Evolutionary conservation across 2,113 vertebrate genomes (phyloP).

Genomic region (Rattus rattus): DNA sequence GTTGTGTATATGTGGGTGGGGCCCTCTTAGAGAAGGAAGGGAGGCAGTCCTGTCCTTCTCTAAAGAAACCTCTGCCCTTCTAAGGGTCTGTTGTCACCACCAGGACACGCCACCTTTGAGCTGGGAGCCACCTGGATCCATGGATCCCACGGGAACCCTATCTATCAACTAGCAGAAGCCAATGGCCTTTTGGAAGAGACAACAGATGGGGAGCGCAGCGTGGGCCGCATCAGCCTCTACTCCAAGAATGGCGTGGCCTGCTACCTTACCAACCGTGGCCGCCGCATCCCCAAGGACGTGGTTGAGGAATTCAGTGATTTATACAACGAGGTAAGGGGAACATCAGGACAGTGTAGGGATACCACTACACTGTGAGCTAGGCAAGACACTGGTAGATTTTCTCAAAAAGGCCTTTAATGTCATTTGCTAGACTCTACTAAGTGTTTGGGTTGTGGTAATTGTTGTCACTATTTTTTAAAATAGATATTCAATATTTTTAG

Average conservation of each 20-base stretch:
- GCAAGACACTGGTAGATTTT: constrained; percentile 15
- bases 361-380: neutral
- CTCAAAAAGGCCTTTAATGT: neutral
- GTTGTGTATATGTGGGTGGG: neutral
- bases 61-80: constrained; percentile 37
- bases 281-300: constrained; percentile 97
- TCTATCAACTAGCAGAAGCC: constrained; percentile 99
- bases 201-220: constrained; percentile 94
- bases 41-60: neutral
- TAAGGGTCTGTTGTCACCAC: constrained; percentile 58
- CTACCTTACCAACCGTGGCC: constrained; percentile 95
- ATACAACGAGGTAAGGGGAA: constrained; percentile 95
- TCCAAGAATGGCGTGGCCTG: constrained; percentile 98
- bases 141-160: constrained; percentile 97
- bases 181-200: constrained; percentile 97
- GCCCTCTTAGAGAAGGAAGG: neutral
- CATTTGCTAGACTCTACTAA: constrained; percentile 35
- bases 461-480: neutral
- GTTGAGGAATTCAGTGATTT: constrained; percentile 99
- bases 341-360: neutral
- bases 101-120: constrained; percentile 96
- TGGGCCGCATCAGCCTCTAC: constrained; percentile 98
- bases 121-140: constrained; percentile 99
- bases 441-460: neutral
- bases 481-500: neutral